Evolutionary conservation across 2,113 vertebrate species (phyloP), one percentile per base, ranked within the genome.

Genomic region (Peromyscus californicus): DNA sequence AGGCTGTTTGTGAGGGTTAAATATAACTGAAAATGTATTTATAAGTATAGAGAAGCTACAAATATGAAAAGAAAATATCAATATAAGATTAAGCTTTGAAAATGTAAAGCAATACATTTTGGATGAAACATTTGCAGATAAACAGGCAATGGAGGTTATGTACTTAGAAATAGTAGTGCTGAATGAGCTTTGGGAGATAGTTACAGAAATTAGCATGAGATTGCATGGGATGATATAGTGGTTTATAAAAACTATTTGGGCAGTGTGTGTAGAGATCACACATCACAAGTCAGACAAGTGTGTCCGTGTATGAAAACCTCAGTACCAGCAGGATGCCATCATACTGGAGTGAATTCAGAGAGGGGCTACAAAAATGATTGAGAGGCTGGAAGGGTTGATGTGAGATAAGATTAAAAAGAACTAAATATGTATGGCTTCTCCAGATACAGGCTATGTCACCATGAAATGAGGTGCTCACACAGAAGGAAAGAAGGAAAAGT

Each of bases 121-220:
- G 67, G 59, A 86, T 97, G 90, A 96, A 98, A 97, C 91, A 94
- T 93, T 93, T 94, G 97, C 61, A 97, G 89, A 95, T 98, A 97
- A 96, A 97, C 95, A 97, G 91, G 72, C 97, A 98, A 97, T 97
- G 88, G 89, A 97, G 92, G 80, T 94, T 83, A 92, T 96, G 7
- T 93, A 98, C 93, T 97, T 98, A 97, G 96, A 98, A 98, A 90
- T 97, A 98, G 97, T 94, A 96, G 95, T 72, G 90, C 79, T 98
- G 97, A 98, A 97, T 97, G 97, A 98, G 93, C 97, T 95, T 78
- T 88, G 90, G 84, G 82, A 97, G 97, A 97, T 97, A 98, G 96
- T 98, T 98, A 98, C 89, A 98, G 96, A 98, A 98, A 98, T 98
- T 98, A 98, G 98, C 98, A 98, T 98, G 96, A 98, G 98, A 97